Conservation (phyloP, 2,888 invertebrate species). For the Mamestra brassicae region DNA sequence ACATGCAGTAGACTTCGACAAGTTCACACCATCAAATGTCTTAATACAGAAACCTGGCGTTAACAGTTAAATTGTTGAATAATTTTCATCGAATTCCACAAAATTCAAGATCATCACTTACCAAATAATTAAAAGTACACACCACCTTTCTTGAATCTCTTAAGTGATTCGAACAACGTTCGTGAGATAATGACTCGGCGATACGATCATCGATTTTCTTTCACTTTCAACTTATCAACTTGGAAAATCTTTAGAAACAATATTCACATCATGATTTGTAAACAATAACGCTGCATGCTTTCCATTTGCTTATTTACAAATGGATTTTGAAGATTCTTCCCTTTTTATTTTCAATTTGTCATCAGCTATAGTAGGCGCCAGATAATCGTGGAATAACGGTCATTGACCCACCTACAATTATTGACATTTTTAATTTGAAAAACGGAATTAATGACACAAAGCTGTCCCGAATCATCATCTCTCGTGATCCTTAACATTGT, state of each 20-base stretch:
- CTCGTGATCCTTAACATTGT: too few relatives aligned
- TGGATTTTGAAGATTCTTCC: not conserved
- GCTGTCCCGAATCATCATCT: too few relatives aligned
- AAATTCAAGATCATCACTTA: not conserved
- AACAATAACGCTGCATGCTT: not conserved
- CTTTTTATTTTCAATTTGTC: not conserved
- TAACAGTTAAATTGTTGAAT: too few relatives aligned
- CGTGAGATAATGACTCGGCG: conserved; percentile 25
- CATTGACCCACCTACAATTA: too few relatives aligned
- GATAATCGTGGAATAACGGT: too few relatives aligned
- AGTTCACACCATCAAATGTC: too few relatives aligned
- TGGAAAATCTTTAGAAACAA: conserved; percentile 9
- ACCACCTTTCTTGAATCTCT: not conserved
- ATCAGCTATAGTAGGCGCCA: too few relatives aligned
- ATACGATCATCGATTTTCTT: conserved; percentile 24
- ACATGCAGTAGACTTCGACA: too few relatives aligned
- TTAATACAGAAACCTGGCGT: too few relatives aligned
- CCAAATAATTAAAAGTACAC: conserved; percentile 16
- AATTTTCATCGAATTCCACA: too few relatives aligned
- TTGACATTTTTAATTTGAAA: too few relatives aligned
- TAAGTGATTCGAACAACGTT: conserved; percentile 17
- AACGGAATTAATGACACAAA: too few relatives aligned
- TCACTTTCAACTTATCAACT: conserved; percentile 19
- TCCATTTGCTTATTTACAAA: not conserved
- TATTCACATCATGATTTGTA: conserved; percentile 12